These are phyloP conservation scores for Stenolophus ochropezus DNA, from an alignment of 2,888 invertebrate species.

Conservation along the genomic window DNA sequence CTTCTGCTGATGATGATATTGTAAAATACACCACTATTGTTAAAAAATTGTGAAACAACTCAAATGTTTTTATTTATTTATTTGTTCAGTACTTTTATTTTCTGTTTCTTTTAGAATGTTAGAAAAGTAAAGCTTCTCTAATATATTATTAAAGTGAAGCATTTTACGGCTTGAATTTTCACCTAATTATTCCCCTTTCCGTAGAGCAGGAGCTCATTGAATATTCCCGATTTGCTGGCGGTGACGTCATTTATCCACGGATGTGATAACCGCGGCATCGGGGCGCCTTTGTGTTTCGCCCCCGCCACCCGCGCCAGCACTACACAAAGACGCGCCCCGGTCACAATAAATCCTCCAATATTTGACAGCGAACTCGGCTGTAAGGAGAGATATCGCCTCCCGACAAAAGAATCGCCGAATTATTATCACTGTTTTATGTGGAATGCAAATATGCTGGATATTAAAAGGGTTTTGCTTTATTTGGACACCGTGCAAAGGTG, in stretches of 20 bases:
- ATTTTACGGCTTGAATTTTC: neutral
- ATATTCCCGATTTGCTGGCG: constrained; percentile 17
- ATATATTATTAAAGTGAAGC: neutral
- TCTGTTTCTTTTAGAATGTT: no score
- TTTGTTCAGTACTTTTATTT: no score
- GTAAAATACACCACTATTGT: no score
- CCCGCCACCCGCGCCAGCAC: neutral
- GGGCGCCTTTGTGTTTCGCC: constrained; percentile 35
- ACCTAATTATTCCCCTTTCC: neutral
- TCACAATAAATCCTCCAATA: constrained; percentile 57
- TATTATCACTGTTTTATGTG: constrained; percentile 51
- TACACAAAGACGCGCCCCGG: constrained; percentile 24
- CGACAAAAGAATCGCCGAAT: constrained; percentile 53
- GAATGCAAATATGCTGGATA: constrained; percentile 43
- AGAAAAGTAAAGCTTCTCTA: no score
- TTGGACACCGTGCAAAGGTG: neutral
- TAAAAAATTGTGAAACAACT: no score
- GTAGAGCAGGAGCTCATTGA: neutral
- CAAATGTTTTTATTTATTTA: no score
- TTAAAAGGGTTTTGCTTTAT: constrained; percentile 28
- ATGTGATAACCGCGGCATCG: constrained; percentile 43
- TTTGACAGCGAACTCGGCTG: constrained; percentile 55
- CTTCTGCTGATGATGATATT: no score
- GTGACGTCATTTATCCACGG: constrained; percentile 42
- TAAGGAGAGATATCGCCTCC: constrained; percentile 51